Evolutionary conservation across 2,888 invertebrate species (phyloP).

Genomic region (Leptopilina drosophilae): DNA sequence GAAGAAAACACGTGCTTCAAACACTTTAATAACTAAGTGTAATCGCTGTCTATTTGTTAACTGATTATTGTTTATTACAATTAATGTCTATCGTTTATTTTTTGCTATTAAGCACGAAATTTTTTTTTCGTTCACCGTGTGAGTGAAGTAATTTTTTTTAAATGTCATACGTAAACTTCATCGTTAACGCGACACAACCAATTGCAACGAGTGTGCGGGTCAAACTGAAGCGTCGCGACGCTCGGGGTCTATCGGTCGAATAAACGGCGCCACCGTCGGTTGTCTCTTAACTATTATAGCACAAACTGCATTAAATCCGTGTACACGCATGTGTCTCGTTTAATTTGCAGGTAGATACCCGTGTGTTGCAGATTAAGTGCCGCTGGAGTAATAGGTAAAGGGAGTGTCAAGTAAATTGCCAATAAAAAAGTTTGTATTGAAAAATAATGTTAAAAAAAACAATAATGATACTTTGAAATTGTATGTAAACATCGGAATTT

Average conservation of each 20-base stretch:
- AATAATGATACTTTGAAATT: no score
- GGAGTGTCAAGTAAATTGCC: no score
- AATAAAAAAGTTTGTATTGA: no score
- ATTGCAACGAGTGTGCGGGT: slow-evolving; percentile 63
- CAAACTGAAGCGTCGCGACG: slow-evolving; percentile 64
- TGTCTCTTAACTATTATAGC: slow-evolving; percentile 48
- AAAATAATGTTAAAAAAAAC: no score
- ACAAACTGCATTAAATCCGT: slow-evolving; percentile 45
- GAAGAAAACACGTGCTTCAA: slow-evolving; percentile 22
- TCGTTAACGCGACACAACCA: slow-evolving; percentile 54
- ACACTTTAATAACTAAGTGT: background rate
- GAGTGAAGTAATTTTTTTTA: background rate
- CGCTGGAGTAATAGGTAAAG: slow-evolving; percentile 10
- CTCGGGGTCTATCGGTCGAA: slow-evolving; percentile 58
- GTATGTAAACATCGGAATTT: no score
- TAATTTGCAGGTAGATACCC: slow-evolving; percentile 19
- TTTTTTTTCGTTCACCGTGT: background rate
- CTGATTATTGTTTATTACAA: background rate
- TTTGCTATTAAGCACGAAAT: background rate
- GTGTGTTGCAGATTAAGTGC: slow-evolving; percentile 30
- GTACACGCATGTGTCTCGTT: slow-evolving; percentile 38
- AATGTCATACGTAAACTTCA: slow-evolving; percentile 45
- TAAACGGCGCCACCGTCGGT: slow-evolving; percentile 63
- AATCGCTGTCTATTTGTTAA: background rate
- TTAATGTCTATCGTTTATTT: background rate